A percentile compares a stretch with the other conserved stretches of the same genome.
Evolutionary conservation across 2,797 vertebrate genomes (phyloP).

Genomic region (Sparidentex hasta): DNA sequence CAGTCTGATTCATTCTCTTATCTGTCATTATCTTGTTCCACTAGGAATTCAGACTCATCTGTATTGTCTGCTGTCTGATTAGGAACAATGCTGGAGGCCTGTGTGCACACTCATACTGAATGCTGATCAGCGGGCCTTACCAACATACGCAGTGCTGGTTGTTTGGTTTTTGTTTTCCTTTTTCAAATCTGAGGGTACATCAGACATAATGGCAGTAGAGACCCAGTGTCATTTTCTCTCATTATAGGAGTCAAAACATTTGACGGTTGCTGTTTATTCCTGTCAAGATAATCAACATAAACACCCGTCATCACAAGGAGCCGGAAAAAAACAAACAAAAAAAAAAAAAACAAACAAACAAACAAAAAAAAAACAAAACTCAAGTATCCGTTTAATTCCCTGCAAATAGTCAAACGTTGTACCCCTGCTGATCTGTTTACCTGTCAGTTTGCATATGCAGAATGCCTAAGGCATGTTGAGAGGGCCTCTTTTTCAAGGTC

Average conservation of each 20-base stretch:
- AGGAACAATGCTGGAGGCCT: conserved; percentile 45
- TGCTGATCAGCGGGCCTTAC: conserved; percentile 46
- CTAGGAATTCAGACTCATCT: conserved; percentile 59
- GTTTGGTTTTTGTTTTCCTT: conserved; percentile 4
- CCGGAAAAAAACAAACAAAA: not conserved
- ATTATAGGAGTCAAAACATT: conserved; percentile 26
- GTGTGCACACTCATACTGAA: conserved; percentile 12
- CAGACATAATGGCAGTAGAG: conserved; percentile 17
- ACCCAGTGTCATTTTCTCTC: conserved; percentile 21
- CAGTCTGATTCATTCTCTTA: conserved; percentile 56
- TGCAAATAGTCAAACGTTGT: not conserved
- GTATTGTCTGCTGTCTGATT: conserved; percentile 67
- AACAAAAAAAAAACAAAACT: not conserved
- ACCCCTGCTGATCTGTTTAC: not conserved
- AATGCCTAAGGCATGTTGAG: not conserved
- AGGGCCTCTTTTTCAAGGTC: not conserved
- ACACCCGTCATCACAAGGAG: not conserved
- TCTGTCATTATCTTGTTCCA: conserved; percentile 67
- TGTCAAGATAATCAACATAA: conserved; percentile 29
- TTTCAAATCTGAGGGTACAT: not conserved
- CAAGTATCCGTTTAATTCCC: not conserved
- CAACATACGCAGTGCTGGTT: not conserved
- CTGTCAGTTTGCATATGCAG: not conserved
- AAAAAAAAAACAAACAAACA: too few relatives aligned
- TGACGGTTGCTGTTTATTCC: conserved; percentile 18